Percentiles rank a stretch among this genome's conserved stretches.
Evolutionary conservation across 2,888 invertebrate species (phyloP).

Genomic region (Dascillus cervinus): DNA sequence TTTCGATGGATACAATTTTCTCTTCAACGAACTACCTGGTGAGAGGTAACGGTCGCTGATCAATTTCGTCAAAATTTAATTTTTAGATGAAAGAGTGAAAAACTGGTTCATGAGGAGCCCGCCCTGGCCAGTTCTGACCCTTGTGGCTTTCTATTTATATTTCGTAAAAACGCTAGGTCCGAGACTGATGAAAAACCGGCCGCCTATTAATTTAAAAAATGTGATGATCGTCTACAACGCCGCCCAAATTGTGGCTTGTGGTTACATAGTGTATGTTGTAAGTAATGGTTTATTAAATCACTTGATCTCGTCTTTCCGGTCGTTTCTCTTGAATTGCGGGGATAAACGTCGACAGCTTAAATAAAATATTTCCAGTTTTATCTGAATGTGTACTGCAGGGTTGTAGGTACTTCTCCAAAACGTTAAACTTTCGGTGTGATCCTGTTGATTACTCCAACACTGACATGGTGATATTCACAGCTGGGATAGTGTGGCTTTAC

Average conservation of each 20-base stretch:
- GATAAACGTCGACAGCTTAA: too few relatives aligned
- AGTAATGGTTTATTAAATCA: too few relatives aligned
- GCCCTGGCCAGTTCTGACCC: slow-evolving; percentile 60
- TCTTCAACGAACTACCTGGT: too few relatives aligned
- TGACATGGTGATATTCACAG: slow-evolving; percentile 45
- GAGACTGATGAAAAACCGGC: slow-evolving; percentile 64
- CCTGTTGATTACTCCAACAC: background rate
- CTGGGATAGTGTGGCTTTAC: slow-evolving; percentile 71
- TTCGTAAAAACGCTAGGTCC: slow-evolving; percentile 73
- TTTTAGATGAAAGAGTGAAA: too few relatives aligned
- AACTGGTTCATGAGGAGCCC: too few relatives aligned
- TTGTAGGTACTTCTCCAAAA: slow-evolving; percentile 9
- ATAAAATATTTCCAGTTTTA: slow-evolving; percentile 5
- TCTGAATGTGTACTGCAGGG: slow-evolving; percentile 13
- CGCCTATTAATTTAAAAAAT: slow-evolving; percentile 64
- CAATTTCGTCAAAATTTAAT: too few relatives aligned
- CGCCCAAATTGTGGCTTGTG: too few relatives aligned
- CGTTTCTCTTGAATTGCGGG: too few relatives aligned
- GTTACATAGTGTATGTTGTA: too few relatives aligned
- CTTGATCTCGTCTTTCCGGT: too few relatives aligned
- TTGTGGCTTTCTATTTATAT: slow-evolving; percentile 59
- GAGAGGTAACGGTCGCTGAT: too few relatives aligned
- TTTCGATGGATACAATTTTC: too few relatives aligned
- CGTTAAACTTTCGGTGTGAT: slow-evolving; percentile 13
- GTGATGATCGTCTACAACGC: slow-evolving; percentile 74